Base-by-base conservation (phyloP, 2,888 invertebrate genomes). In the Lycia hirtaria region DNA sequence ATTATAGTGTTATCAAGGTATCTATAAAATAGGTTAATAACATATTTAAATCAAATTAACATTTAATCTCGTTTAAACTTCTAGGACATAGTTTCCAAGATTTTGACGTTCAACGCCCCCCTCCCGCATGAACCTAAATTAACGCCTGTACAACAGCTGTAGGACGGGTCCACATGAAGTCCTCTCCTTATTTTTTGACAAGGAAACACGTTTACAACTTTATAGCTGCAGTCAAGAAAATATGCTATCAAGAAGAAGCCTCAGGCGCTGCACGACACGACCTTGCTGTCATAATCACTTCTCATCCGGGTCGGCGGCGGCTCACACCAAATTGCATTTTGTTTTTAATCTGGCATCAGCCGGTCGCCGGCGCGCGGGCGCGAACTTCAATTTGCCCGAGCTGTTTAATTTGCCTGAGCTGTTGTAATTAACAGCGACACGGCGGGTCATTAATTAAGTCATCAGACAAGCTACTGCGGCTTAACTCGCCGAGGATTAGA, bases 371-470 rank as follows among this genome's bases (percentile, higher is more conserved):
- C n/a, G n/a, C n/a, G n/a, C n/a, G 74, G 73, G 82, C 85, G 80
- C 80, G 77, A 84, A 76, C 81, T 82, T 81, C 83, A 89, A 89
- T 90, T 90, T 89, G 84, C 83, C 82, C 73, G 81, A 82, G 87
- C 83, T 83, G 85, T 85, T 85, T 57, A 89, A 88, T 90, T 90
- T 89, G 84, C 83, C 83, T 73, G 81, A 81, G 88, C 83, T 82
- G 85, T 85, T 85, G 51, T 89, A 90, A 92, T 92, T 89, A 91
- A 80, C 81, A 80, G 80, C 84, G 85, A 85, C 88, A 86, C 85
- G 87, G 86, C 77, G 76, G 82, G 81, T 88, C 88, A 90, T 91
- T 91, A 90, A 91, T 91, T 89, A 89, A 90, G 87, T 84, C 88
- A 88, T 90, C 88, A 88, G 88, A 85, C 83, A 80, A 83, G 84